Conservation (phyloP, 2,797 vertebrate species). For the Enteromius afrohamiltoni region DNA sequence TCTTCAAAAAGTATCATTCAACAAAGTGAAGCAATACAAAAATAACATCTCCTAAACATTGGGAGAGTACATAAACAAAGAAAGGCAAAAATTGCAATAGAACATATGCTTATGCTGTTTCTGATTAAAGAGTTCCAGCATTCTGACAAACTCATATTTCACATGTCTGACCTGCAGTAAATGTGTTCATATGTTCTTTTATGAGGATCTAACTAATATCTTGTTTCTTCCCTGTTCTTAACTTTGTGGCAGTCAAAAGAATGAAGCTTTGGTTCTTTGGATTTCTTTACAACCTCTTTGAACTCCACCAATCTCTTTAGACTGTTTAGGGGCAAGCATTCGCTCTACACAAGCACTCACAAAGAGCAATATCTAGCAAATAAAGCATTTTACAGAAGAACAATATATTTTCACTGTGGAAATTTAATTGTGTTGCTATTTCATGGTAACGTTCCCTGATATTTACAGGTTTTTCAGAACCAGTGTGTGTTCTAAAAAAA, state of each 20-base stretch:
- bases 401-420: not conserved
- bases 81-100: not conserved
- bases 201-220: constrained; percentile 22
- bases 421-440: not conserved
- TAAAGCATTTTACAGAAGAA: not conserved
- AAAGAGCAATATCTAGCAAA: not conserved
- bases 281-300: not conserved
- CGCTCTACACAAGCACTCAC: not conserved
- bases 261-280: constrained; percentile 12
- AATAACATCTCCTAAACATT: not conserved
- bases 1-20: not conserved
- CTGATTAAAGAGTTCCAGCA: constrained; percentile 9
- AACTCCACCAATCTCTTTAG: not conserved
- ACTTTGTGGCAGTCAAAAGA: constrained; percentile 26
- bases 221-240: constrained; percentile 20
- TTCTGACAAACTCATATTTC: constrained; percentile 21
- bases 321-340: not conserved
- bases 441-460: not conserved
- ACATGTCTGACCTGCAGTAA: not conserved
- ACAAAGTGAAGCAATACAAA: not conserved
- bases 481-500: not conserved
- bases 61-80: not conserved
- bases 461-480: not conserved
- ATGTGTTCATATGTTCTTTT: constrained; percentile 35
- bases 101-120: constrained; percentile 11